Percentiles rank a stretch among this genome's conserved stretches.
Evolutionary conservation across 2,113 vertebrate species (phyloP).

Genomic region (Sitta europaea): DNA sequence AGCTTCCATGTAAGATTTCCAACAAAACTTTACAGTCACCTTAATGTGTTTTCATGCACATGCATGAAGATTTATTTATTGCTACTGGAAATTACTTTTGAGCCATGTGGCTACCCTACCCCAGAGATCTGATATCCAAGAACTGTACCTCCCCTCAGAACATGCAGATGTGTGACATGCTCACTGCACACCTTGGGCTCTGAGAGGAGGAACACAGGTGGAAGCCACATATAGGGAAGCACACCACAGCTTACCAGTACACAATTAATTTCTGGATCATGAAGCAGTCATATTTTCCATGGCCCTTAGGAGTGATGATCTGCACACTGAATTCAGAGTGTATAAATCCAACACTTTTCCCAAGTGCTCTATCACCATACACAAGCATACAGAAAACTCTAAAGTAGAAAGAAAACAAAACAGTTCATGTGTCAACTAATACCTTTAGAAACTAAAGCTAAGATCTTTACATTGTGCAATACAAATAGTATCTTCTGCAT

Average conservation of each 20-base stretch:
- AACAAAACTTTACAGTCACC: background rate
- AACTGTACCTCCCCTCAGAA: background rate
- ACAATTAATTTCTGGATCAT: background rate
- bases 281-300: background rate
- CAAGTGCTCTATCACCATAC: background rate
- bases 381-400: background rate
- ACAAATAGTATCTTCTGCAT: background rate
- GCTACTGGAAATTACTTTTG: background rate
- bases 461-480: background rate
- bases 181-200: background rate
- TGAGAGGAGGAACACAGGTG: background rate
- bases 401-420: background rate
- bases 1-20: background rate
- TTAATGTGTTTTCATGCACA: background rate
- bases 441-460: background rate
- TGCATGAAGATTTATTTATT: background rate
- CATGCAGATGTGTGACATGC: fast-evolving
- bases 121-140: background rate
- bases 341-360: background rate
- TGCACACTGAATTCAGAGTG: background rate
- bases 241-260: background rate
- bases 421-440: background rate
- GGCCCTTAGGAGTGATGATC: background rate
- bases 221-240: background rate
- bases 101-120: background rate